phyloP scores from a whole-genome alignment of 2,888 invertebrate genomes.

The Chymomyza fuscimana region DNA sequence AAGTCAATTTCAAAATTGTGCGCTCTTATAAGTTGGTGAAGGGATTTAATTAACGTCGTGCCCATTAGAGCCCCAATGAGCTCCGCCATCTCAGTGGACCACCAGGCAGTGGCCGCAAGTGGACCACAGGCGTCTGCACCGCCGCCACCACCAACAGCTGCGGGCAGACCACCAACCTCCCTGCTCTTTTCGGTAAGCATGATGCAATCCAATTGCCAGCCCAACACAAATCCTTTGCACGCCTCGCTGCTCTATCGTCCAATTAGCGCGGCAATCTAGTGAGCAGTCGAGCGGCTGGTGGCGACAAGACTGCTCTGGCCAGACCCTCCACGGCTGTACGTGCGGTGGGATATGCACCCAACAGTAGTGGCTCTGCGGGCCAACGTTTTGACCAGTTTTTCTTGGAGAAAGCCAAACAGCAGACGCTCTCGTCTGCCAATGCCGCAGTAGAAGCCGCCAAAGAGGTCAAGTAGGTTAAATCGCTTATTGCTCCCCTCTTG shows the following conservation, averaged over 20 bases:
- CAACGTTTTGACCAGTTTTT: conserved; percentile 88
- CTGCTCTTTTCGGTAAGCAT: conserved; percentile 71
- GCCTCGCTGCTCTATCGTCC: background rate
- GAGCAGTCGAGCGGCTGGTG: conserved; percentile 72
- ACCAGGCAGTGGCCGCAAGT: conserved; percentile 1
- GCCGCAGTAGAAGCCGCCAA: conserved; percentile 82
- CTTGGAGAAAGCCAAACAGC: conserved; percentile 79
- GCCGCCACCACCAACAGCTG: conserved; percentile 72
- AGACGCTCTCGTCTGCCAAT: conserved; percentile 73
- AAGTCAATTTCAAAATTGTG: conserved; percentile 52
- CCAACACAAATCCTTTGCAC: background rate
- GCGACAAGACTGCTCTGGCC: conserved; percentile 77
- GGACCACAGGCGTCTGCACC: conserved; percentile 34
- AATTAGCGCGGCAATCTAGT: conserved; percentile 76
- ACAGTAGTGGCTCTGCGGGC: conserved; percentile 78
- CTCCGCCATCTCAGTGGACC: conserved; percentile 6
- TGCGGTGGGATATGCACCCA: conserved; percentile 96
- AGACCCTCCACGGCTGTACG: conserved; percentile 98
- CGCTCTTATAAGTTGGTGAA: conserved; percentile 59
- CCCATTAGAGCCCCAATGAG: conserved; percentile 25
- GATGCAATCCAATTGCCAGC: background rate
- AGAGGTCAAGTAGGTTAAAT: conserved; percentile 80
- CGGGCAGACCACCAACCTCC: conserved; percentile 74
- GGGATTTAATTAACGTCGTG: conserved; percentile 57
- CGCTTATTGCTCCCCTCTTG: background rate